A percentile compares a stretch with the other conserved stretches of the same genome.
Evolutionary conservation across 2,797 vertebrate genomes (phyloP).

Genomic region (Champsocephalus gunnari): DNA sequence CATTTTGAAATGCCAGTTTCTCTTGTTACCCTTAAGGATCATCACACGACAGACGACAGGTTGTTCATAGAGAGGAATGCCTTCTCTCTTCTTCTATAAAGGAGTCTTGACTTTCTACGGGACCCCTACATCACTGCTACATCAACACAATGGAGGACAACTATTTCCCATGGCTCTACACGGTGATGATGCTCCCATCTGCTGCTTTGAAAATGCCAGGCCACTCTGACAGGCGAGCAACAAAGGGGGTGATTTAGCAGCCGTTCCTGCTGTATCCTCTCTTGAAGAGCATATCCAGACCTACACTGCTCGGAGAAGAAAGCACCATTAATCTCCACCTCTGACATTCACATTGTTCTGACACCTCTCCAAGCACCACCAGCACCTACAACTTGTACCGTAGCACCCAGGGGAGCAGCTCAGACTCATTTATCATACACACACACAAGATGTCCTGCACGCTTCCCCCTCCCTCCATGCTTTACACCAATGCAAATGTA

Average conservation of each 20-base stretch:
- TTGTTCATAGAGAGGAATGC: slow-evolving; percentile 14
- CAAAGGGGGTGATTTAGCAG: slow-evolving; percentile 60
- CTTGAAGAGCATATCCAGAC: slow-evolving; percentile 32
- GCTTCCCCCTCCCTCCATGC: not conserved
- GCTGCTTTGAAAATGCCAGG: slow-evolving; percentile 33
- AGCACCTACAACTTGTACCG: slow-evolving; percentile 24
- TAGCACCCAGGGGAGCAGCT: slow-evolving; percentile 59
- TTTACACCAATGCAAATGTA: slow-evolving; percentile 61
- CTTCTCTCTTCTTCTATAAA: slow-evolving; percentile 5
- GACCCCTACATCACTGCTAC: slow-evolving; percentile 18
- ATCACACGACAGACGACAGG: slow-evolving; percentile 5
- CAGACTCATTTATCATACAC: slow-evolving; percentile 76
- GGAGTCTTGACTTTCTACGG: slow-evolving; percentile 18
- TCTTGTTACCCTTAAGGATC: slow-evolving; percentile 5
- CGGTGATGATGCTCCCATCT: slow-evolving; percentile 31
- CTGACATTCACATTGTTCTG: slow-evolving; percentile 66
- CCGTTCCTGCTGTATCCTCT: slow-evolving; percentile 5
- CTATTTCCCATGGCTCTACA: slow-evolving; percentile 32
- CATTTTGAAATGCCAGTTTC: slow-evolving; percentile 2
- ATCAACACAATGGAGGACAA: slow-evolving; percentile 39
- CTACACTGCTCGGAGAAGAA: slow-evolving; percentile 28
- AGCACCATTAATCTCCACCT: slow-evolving; percentile 69
- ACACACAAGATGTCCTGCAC: slow-evolving; percentile 54
- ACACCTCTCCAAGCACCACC: slow-evolving; percentile 19
- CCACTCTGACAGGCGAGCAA: slow-evolving; percentile 46